Conservation (phyloP, 1,140 invertebrate species). For the Helicoverpa zea region DNA sequence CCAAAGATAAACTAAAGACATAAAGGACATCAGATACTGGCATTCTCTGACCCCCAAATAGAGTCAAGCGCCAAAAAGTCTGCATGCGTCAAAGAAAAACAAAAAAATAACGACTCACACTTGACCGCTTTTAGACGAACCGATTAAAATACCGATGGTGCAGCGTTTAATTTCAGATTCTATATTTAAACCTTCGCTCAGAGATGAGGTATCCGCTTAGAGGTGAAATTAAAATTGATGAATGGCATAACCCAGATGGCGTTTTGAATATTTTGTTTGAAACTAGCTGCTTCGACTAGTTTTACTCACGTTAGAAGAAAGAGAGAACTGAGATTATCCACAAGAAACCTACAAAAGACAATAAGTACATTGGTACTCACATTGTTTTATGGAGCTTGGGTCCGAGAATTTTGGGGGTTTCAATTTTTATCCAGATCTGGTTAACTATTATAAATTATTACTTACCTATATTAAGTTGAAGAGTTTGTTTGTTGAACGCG, state of each 20-base stretch:
- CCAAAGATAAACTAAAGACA: too few species aligned
- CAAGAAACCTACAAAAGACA: too few species aligned
- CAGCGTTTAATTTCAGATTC: constrained; percentile 22
- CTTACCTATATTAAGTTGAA: too few species aligned
- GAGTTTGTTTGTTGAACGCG: too few species aligned
- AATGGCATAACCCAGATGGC: constrained; percentile 5
- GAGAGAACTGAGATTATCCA: too few species aligned
- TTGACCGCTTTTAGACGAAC: constrained; percentile 12
- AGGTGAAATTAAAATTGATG: constrained; percentile 19
- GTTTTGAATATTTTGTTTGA: neutral
- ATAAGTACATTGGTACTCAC: too few species aligned
- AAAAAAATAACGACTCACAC: neutral
- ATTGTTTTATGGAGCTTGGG: too few species aligned
- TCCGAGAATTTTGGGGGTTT: too few species aligned
- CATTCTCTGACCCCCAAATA: neutral
- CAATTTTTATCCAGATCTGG: too few species aligned
- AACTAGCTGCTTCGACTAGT: neutral
- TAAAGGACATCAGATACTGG: too few species aligned
- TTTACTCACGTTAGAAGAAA: neutral
- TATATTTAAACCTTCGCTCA: constrained; percentile 23
- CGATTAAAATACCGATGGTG: constrained; percentile 29
- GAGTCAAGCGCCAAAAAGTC: neutral
- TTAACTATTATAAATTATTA: too few species aligned
- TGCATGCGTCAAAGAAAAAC: constrained; percentile 1
- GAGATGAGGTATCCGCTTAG: constrained; percentile 18